These are phyloP conservation scores for Baryphthengus martii DNA, from an alignment of 2,113 vertebrate genomes.

Conservation along the genomic window DNA sequence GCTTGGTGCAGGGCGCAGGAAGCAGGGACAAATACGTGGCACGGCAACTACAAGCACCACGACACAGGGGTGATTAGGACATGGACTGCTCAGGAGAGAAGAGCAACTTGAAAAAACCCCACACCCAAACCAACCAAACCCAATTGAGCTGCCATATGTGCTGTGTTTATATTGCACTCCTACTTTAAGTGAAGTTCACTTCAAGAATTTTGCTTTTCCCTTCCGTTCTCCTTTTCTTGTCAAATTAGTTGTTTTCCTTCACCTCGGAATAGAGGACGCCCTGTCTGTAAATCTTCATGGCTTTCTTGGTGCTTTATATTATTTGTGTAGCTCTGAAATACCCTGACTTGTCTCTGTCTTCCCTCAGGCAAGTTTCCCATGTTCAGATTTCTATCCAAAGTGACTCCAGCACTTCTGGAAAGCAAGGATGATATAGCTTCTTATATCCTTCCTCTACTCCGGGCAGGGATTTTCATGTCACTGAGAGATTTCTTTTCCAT, in stretches of 20 bases:
- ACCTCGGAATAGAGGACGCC: constrained; percentile 6
- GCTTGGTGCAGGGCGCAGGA: background rate
- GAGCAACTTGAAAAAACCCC: background rate
- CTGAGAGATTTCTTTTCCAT: background rate
- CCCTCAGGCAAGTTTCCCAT: background rate
- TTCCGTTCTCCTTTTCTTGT: background rate
- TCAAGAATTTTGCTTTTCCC: background rate
- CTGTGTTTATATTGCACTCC: background rate
- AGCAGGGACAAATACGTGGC: background rate
- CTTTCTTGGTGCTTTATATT: constrained; percentile 24
- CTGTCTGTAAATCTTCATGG: background rate
- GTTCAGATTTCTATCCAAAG: constrained; percentile 9
- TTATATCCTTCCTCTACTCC: background rate
- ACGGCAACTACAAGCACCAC: background rate
- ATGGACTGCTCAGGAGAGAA: background rate
- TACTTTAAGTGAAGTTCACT: constrained; percentile 3
- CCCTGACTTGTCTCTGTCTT: background rate
- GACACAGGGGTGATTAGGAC: background rate
- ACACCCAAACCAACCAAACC: background rate
- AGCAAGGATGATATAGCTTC: background rate
- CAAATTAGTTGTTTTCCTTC: constrained; percentile 36
- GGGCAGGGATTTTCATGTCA: background rate
- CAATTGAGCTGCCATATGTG: background rate
- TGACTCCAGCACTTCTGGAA: background rate
- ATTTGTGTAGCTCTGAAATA: background rate